phyloP scores from a whole-genome alignment of 2,888 invertebrate species.

The Cryptophagus acutangulus region DNA sequence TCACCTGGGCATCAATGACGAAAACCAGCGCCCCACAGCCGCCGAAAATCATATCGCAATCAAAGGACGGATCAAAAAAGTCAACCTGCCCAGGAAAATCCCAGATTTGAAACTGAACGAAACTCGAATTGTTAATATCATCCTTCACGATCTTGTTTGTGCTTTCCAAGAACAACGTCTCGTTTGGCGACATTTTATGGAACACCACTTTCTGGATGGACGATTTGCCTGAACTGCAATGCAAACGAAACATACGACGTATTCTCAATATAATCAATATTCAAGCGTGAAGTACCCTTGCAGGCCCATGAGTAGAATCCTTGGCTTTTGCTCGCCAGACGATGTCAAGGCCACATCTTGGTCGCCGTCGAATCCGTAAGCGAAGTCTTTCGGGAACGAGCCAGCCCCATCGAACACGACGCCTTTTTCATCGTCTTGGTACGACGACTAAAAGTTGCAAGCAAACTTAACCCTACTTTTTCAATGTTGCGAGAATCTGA shows the following conservation, averaged over 20 bases:
- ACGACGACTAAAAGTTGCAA: conserved; percentile 35
- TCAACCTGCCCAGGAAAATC: conserved; percentile 99
- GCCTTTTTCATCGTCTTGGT: conserved; percentile 47
- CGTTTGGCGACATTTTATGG: conserved; percentile 99
- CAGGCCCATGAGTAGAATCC: conserved; percentile 91
- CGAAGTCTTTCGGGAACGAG: conserved; percentile 88
- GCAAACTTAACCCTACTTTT: background rate
- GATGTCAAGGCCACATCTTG: conserved; percentile 60
- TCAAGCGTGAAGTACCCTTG: conserved; percentile 58
- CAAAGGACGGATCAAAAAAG: conserved; percentile 93
- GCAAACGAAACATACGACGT: conserved; percentile 7
- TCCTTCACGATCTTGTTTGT: conserved; percentile 98
- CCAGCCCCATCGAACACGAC: conserved; percentile 52
- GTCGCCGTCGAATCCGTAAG: conserved; percentile 83
- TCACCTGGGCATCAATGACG: conserved; percentile 94
- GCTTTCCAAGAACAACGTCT: conserved; percentile 96
- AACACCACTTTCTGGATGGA: conserved; percentile 99
- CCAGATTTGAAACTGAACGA: conserved; percentile 99
- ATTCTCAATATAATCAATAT: background rate
- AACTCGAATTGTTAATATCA: conserved; percentile 93
- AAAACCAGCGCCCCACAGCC: conserved; percentile 97
- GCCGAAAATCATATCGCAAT: conserved; percentile 93
- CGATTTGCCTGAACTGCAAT: conserved; percentile 91
- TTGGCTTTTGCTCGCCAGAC: conserved; percentile 79
- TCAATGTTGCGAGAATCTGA: too few species aligned